Evolutionary conservation across 1,140 invertebrate genomes (phyloP), one percentile per base, ranked within the genome.

Genomic region (Catajapyx aquilonaris): DNA sequence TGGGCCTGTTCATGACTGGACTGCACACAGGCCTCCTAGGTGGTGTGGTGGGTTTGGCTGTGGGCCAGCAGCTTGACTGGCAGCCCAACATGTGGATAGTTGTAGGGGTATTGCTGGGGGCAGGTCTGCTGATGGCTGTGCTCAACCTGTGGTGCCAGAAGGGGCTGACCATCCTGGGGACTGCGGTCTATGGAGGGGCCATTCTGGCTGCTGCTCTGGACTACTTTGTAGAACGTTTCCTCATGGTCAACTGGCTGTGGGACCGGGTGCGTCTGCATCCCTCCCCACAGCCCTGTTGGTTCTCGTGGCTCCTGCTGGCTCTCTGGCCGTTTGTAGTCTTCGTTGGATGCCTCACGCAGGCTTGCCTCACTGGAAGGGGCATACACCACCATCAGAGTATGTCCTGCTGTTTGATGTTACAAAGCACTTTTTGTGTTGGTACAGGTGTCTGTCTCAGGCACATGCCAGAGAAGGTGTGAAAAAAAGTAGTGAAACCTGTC

Each of bases 1-100:
- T 81, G 3, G 79, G 80, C 16, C 65, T 85, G 9, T 83, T 84
- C 52, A 71, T 81, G 60, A 74, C 74, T 9, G 80, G 80, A n/a
- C 71, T 85, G 45, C 75, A 81, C 49, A 71, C 77, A 1, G 79
- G 79, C 5, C 55, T 78, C 9, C 57, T 81, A 20, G 54, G 70
- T 5, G 71, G 67, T 4, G 54, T 74, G 15, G 67, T 64, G 2
- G 59, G 60, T 3, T 55, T 78, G 13, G 61, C 66, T 15, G 52
- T 57, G 16, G 64, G 65, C 37, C 64, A 69, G 43, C 59, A 67
- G 43, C 58, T 70, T 45, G 49, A 59, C 52, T 44, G 54, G 23
- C 53, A 56, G 21, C 57, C 60, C 25, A 56, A 60, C 34, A 58
- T 73, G 36, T 80, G 77, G 73, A 59, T 76, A 37, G 71, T 70